Base-by-base conservation (phyloP, 2,113 vertebrate genomes). In the Chunga burmeisteri region DNA sequence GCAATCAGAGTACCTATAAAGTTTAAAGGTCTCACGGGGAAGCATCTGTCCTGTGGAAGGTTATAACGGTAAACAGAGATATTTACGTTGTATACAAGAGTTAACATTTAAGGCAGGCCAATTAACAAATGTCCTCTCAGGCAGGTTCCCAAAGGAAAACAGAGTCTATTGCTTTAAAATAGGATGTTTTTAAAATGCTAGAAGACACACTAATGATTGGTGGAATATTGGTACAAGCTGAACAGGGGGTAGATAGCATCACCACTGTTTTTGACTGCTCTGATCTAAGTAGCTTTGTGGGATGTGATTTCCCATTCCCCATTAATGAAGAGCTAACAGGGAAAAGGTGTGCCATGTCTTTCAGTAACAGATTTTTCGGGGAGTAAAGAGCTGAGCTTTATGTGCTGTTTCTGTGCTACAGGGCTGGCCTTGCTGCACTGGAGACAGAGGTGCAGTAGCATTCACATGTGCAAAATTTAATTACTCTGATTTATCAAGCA, bases 401-500 rank as follows among this genome's bases (percentile, higher is more conserved):
- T 38, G 29, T 86, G 40, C 36, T 77, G 8, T 75, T 91, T 87
- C 27, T 82, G 46, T 96, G 74, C 85, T 83, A 52, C 46, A 66
- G 67, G 59, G 77, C 72, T 95, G 79, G 61, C 73, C 66, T 93
- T 88, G 71, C 59, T 79, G 36, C 58, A 56, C n/a, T 80, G 65
- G 75, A 96, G 85, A 70, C 32, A 56, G 91, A 91, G 47, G 68
- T 90, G 71, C 9, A 2, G 85, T 85, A 94, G 92, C 75, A 50
- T 82, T 97, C 86, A 85, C 27, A 66, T 86, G 75, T 93, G 67
- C 62, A 94, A 97, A 90, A 93, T 95, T 52, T 95, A 96, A 96
- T 96, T 93, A 93, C 71, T 81, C 71, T 91, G 86, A 94, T 97
- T 94, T 94, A 97, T 96, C 94, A 94, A 96, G 83, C 83, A 95